These are phyloP conservation scores for Anguilla megastoma DNA, from an alignment of 2,797 vertebrate species.

Conservation along the genomic window DNA sequence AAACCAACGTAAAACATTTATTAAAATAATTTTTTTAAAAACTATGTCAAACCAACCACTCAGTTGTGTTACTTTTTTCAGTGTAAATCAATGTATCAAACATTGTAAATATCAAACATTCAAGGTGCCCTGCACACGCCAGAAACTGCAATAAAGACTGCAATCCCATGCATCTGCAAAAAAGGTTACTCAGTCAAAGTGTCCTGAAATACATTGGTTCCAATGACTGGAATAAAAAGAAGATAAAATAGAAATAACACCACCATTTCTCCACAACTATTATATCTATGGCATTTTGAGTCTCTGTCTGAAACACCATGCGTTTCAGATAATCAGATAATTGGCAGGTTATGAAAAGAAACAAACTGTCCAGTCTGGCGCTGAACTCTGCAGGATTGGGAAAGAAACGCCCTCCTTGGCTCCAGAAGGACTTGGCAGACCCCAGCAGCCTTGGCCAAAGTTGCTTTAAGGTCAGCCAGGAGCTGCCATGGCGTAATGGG, in stretches of 20 bases:
- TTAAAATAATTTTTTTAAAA: too few relatives aligned
- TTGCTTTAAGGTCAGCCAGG: constrained; percentile 24
- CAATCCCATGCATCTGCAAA: not conserved
- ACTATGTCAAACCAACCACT: too few relatives aligned
- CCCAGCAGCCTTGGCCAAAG: constrained; percentile 18
- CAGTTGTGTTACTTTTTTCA: too few relatives aligned
- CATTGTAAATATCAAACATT: not conserved
- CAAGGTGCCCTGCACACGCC: not conserved
- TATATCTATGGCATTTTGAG: not conserved
- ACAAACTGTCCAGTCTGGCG: not conserved
- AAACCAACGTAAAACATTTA: too few relatives aligned
- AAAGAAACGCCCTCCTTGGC: not conserved
- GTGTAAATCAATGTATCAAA: too few relatives aligned
- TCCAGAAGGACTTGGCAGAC: constrained; percentile 21
- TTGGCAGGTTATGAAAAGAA: constrained; percentile 12
- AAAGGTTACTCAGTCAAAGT: not conserved
- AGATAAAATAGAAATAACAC: not conserved
- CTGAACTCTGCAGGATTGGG: constrained; percentile 6
- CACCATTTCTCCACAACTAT: not conserved
- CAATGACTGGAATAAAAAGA: not conserved
- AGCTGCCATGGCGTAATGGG: constrained; percentile 29
- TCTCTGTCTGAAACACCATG: not conserved
- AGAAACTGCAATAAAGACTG: not conserved
- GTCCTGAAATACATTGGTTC: too few relatives aligned
- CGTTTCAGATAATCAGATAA: not conserved